Percentiles rank a stretch among this genome's conserved stretches.
Conservation (phyloP, 1,140 invertebrate genomes). For the Antheraea pernyi region DNA sequence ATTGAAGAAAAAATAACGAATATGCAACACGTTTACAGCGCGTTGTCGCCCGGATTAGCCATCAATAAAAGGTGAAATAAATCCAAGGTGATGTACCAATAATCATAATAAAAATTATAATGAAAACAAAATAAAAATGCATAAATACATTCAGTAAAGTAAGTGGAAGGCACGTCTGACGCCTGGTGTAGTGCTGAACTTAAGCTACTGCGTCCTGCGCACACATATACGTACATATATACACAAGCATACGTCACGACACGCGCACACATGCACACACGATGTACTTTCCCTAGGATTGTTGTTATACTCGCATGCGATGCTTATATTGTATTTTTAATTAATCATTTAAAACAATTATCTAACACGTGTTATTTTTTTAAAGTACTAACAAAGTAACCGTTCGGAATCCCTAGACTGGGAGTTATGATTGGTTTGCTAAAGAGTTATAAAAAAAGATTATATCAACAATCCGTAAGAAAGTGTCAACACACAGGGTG, state of each 20-base stretch:
- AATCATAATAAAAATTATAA: constrained; percentile 35
- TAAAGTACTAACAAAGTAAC: too few relatives aligned
- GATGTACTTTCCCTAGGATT: not conserved
- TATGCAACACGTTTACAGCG: constrained; percentile 25
- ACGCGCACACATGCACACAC: constrained; percentile 10
- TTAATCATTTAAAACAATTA: too few relatives aligned
- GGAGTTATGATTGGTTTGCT: too few relatives aligned
- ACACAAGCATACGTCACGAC: constrained; percentile 28
- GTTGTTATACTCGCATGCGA: not conserved
- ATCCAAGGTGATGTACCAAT: constrained; percentile 29
- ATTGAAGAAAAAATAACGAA: not conserved
- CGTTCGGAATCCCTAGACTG: too few relatives aligned
- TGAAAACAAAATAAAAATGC: constrained; percentile 43
- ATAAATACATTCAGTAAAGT: constrained; percentile 57
- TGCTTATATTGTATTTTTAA: not conserved
- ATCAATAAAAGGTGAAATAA: constrained; percentile 53
- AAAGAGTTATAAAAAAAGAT: too few relatives aligned
- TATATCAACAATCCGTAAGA: not conserved
- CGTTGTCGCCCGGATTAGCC: constrained; percentile 26
- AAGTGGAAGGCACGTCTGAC: constrained; percentile 48
- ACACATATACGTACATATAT: constrained; percentile 38
- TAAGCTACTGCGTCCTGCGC: constrained; percentile 43
- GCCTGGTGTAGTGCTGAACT: constrained; percentile 39
- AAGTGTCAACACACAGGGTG: constrained; percentile 48
- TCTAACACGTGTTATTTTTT: too few relatives aligned